Base-by-base conservation (phyloP, 2,113 vertebrate genomes). In the Cisticola juncidis region DNA sequence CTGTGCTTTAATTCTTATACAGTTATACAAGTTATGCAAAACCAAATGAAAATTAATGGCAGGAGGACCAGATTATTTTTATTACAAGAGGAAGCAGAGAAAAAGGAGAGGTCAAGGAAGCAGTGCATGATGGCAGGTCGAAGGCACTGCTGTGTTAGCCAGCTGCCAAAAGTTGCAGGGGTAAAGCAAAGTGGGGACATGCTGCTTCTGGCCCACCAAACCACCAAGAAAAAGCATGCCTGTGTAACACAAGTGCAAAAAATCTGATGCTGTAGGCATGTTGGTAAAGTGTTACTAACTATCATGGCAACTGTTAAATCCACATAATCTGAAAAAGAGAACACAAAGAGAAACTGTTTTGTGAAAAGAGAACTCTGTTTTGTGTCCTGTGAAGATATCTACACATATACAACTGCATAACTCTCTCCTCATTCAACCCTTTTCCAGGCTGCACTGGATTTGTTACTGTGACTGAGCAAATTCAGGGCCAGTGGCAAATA, bases 61-160 rank as follows among this genome's bases (percentile, higher is more conserved):
- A 71, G 23, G 22, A 45, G 38, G 62, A 42, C 3, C 25, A 57
- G 33, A n/a, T 60, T 78, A 36, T 15, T 24, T 9, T 44, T 69
- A 16, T 35, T 69, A 14, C 48, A 76, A 61, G 35, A 64, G 13
- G 12, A 10, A 22, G 73, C 18, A 29, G 35, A 83, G 38, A 5
- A 2, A 6, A 66, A 65, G 10, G 25, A 78, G 42, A 78, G 14
- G 21, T 51, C 16, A 35, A 19, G 26, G 29, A 74, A 68, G 21
- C 11, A 76, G 25, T 18, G 7, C 11, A 13, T 42, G n/a, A 29
- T 3, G n/a, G 33, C 35, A 81, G 17, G 4, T 62, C 0, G 0
- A 90, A 60, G 35, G 9, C 19, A 24, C 20, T 35, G 33, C 44
- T 64, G 12, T 56, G 45, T 31, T 56, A 90, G 16, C 33, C 21